phyloP scores from a whole-genome alignment of 2,888 invertebrate genomes.

The Empis stercorea region DNA sequence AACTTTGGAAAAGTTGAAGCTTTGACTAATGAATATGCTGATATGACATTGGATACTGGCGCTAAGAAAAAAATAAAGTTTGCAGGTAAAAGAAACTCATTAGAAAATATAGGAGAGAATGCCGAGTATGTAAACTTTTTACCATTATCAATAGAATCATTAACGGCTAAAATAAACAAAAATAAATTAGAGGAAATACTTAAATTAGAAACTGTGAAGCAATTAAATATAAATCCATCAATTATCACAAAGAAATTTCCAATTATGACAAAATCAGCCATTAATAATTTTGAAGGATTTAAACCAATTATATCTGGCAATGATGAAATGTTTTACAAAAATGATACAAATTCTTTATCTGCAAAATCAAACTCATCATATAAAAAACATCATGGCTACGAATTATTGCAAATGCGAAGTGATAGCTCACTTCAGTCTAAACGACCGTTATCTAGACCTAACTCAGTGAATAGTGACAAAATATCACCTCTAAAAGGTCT shows the following conservation, averaged over 20 bases:
- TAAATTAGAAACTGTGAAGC: conserved; percentile 1
- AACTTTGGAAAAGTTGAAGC: conserved; percentile 9
- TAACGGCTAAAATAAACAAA: not conserved
- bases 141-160: too few relatives aligned
- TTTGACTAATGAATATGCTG: conserved; percentile 16
- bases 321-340: conserved; percentile 9
- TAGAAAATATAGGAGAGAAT: too few relatives aligned
- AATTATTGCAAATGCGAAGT: conserved; percentile 28
- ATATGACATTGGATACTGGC: conserved; percentile 13
- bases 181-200: not conserved
- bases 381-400: conserved; percentile 22
- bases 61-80: too few relatives aligned
- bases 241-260: conserved; percentile 4
- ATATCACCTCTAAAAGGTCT: conserved; percentile 17
- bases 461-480: conserved; percentile 31
- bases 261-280: not conserved
- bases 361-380: conserved; percentile 10
- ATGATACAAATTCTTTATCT: conserved; percentile 8
- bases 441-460: conserved; percentile 27
- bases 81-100: too few relatives aligned
- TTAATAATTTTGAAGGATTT: conserved; percentile 11
- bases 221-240: conserved; percentile 2
- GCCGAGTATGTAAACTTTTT: too few relatives aligned
- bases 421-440: conserved; percentile 25
- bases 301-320: conserved; percentile 13